phyloP scores from a whole-genome alignment of 2,888 invertebrate species.

The Ypsolopha scabrella region DNA sequence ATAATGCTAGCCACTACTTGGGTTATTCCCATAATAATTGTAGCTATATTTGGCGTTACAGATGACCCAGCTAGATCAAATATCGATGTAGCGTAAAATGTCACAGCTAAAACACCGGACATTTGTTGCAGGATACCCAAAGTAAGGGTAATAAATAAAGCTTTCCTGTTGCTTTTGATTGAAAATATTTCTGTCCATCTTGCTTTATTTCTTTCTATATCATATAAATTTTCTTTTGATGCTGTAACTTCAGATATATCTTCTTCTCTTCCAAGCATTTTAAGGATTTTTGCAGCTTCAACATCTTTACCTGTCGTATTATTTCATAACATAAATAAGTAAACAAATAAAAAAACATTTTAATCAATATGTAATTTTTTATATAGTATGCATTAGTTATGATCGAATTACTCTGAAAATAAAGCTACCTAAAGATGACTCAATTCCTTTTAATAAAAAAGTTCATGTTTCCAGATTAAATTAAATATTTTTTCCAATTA shows the following conservation, averaged over 20 bases:
- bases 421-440: no score
- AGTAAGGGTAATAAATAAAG: slow-evolving; percentile 26
- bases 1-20: slow-evolving; percentile 23
- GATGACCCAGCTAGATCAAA: slow-evolving; percentile 30
- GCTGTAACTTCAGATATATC: slow-evolving; percentile 13
- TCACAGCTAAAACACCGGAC: slow-evolving; percentile 27
- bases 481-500: no score
- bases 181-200: slow-evolving; percentile 30
- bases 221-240: neutral
- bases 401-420: no score
- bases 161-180: slow-evolving; percentile 25
- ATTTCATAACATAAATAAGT: no score
- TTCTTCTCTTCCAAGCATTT: slow-evolving; percentile 21
- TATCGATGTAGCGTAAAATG: slow-evolving; percentile 30
- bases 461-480: no score
- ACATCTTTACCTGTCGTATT: slow-evolving; percentile 21
- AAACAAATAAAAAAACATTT: no score
- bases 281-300: slow-evolving; percentile 24
- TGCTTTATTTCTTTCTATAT: neutral
- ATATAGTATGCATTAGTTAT: no score
- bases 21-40: slow-evolving; percentile 27
- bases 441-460: no score
- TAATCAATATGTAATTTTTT: no score
- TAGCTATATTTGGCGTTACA: slow-evolving; percentile 26
- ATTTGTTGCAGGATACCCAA: slow-evolving; percentile 13